A percentile compares a stretch with the other conserved stretches of the same genome.
Conservation (phyloP, 1,140 invertebrate genomes). For the Drosophila aff. region DNA sequence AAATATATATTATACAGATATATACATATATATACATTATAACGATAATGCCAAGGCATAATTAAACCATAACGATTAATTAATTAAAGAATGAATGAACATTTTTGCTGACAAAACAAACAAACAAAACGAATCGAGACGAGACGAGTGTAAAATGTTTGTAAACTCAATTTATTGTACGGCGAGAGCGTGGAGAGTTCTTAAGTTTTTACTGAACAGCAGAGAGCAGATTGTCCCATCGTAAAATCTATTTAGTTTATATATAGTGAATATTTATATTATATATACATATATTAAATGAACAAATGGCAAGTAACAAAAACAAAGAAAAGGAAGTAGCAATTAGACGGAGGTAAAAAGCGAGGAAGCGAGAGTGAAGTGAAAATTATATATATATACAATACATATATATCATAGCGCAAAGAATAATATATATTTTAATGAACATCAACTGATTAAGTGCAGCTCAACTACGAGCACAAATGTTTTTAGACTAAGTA, state of each 20-base stretch:
- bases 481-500: constrained; percentile 80
- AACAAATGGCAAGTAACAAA: constrained; percentile 64
- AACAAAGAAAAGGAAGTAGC: constrained; percentile 31
- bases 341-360: constrained; percentile 38
- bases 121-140: constrained; percentile 18
- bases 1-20: constrained; percentile 62
- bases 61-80: constrained; percentile 59
- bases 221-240: constrained; percentile 76
- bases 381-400: constrained; percentile 59
- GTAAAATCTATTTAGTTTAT: constrained; percentile 83
- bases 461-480: constrained; percentile 69
- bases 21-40: constrained; percentile 61
- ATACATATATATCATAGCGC: constrained; percentile 63
- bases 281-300: constrained; percentile 69
- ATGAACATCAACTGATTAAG: constrained; percentile 71
- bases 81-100: constrained; percentile 66
- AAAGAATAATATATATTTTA: constrained; percentile 76
- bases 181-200: constrained; percentile 53
- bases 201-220: constrained; percentile 70
- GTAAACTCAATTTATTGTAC: constrained; percentile 75
- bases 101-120: constrained; percentile 73
- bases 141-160: constrained; percentile 58
- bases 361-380: constrained; percentile 16
- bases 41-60: constrained; percentile 61
- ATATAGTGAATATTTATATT: constrained; percentile 67